Evolutionary conservation across 2,888 invertebrate genomes (phyloP).

Genomic region (Idaea aversata): DNA sequence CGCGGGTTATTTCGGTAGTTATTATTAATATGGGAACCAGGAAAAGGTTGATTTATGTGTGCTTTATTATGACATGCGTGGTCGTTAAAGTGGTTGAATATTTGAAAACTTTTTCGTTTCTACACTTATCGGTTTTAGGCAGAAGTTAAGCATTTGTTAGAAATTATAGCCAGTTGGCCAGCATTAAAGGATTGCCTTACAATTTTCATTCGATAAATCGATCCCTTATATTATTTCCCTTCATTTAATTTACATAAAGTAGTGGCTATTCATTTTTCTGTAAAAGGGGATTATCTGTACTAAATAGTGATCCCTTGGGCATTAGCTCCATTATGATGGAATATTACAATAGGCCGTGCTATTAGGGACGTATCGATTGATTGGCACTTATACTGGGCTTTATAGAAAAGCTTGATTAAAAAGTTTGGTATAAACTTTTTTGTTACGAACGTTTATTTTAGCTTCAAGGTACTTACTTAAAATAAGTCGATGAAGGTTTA

Average conservation of each 20-base stretch:
- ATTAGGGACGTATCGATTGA: conserved; percentile 40
- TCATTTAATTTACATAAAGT: conserved; percentile 76
- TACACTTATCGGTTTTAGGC: background rate
- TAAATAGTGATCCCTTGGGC: conserved; percentile 66
- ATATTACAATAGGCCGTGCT: conserved; percentile 42
- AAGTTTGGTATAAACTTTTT: background rate
- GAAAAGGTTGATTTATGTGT: background rate
- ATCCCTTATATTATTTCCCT: conserved; percentile 58
- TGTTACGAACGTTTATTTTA: background rate
- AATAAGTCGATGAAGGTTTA: background rate
- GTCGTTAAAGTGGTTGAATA: background rate
- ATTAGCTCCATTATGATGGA: conserved; percentile 59
- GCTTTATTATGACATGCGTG: background rate
- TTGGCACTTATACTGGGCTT: conserved; percentile 12
- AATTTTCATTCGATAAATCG: conserved; percentile 49
- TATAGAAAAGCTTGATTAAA: background rate
- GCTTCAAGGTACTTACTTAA: background rate
- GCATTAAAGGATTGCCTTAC: conserved; percentile 45
- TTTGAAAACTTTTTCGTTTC: background rate
- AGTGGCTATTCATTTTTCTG: conserved; percentile 69
- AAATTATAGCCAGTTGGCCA: conserved; percentile 46
- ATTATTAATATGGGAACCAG: conserved; percentile 1
- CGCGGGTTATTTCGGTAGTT: background rate
- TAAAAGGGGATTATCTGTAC: conserved; percentile 72
- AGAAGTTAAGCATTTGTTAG: conserved; percentile 4